A percentile compares a stretch with the other conserved stretches of the same genome.
phyloP scores from a whole-genome alignment of 1,140 invertebrate species.

The Galleria mellonella region DNA sequence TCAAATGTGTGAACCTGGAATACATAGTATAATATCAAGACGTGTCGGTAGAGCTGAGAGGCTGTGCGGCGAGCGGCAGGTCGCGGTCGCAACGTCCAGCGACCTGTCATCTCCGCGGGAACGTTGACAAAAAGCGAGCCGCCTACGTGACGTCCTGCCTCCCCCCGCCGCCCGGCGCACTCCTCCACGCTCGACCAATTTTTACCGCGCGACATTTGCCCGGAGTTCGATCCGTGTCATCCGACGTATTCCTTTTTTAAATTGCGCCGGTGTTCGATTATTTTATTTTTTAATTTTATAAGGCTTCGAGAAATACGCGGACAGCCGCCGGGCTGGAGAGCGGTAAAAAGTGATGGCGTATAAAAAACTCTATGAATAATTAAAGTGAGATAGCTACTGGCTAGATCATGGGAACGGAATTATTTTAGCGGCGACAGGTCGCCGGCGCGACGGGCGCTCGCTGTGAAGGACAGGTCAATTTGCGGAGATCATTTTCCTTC shows the following conservation, averaged over 20 bases:
- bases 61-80: conserved; percentile 25
- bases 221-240: conserved; percentile 73
- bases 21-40: too few species aligned
- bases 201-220: conserved; percentile 72
- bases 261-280: conserved; percentile 61
- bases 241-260: conserved; percentile 71
- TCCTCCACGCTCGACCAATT: conserved; percentile 60
- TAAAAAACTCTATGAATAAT: conserved; percentile 73
- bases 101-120: conserved; percentile 72
- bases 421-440: conserved; percentile 60
- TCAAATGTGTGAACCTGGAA: too few species aligned
- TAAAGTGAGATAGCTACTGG: conserved; percentile 70
- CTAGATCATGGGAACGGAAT: conserved; percentile 70
- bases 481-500: conserved; percentile 53
- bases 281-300: conserved; percentile 72
- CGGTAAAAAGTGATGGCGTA: conserved; percentile 65
- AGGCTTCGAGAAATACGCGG: conserved; percentile 45
- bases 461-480: conserved; percentile 69
- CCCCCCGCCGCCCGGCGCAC: conserved; percentile 18
- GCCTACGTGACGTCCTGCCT: conserved; percentile 69
- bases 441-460: conserved; percentile 37
- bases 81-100: conserved; percentile 59
- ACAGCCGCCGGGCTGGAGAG: conserved; percentile 34
- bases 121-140: conserved; percentile 72
- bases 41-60: too few species aligned